Evolutionary conservation across 2,888 invertebrate species (phyloP).

Genomic region (Oscheius sp.): DNA sequence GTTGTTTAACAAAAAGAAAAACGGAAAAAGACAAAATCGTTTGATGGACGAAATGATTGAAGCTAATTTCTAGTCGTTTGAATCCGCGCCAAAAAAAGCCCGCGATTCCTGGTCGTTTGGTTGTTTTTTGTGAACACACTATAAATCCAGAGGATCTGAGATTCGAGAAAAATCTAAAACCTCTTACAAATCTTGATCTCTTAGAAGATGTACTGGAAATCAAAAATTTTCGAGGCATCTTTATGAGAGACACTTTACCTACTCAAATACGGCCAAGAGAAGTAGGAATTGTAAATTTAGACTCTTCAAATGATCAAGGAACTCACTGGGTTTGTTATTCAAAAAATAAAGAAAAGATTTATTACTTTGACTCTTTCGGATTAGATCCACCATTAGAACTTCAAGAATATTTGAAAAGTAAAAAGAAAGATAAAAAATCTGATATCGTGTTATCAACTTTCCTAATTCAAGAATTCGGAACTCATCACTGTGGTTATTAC

Average conservation of each 20-base stretch:
- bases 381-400: constrained; percentile 22
- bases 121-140: no score
- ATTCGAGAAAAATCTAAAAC: constrained; percentile 4
- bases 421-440: no score
- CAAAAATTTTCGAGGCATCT: constrained; percentile 22
- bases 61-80: no score
- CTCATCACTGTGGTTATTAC: constrained; percentile 54
- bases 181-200: constrained; percentile 28
- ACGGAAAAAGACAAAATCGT: no score
- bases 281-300: constrained; percentile 34
- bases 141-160: no score
- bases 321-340: constrained; percentile 39
- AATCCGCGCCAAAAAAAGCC: no score
- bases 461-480: constrained; percentile 47
- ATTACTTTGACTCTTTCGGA: constrained; percentile 32
- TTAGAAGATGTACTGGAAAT: constrained; percentile 21
- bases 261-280: constrained; percentile 5
- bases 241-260: constrained; percentile 34
- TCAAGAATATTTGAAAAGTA: constrained; percentile 24
- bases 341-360: constrained; percentile 23
- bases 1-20: no score
- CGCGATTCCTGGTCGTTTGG: no score
- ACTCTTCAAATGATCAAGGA: constrained; percentile 31
- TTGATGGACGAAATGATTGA: no score
- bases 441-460: constrained; percentile 27